A percentile compares a stretch with the other conserved stretches of the same genome.
phyloP scores from a whole-genome alignment of 2,113 vertebrate species.

The Alexandromys fortis region DNA sequence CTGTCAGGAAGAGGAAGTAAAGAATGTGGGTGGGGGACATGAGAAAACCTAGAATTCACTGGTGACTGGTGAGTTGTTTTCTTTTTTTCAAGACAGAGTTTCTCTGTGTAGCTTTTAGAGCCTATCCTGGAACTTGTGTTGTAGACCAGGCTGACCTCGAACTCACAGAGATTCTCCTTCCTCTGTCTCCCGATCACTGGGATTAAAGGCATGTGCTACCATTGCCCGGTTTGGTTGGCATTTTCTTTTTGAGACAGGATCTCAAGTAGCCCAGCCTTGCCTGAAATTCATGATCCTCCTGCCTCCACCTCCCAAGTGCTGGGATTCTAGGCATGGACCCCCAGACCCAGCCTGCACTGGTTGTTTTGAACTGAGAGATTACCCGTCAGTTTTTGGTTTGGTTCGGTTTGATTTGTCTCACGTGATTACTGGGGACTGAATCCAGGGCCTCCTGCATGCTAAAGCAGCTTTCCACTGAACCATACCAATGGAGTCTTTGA shows the following conservation, averaged over 20 bases:
- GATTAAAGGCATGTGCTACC: not conserved
- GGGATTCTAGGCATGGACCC: not conserved
- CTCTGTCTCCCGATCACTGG: not conserved
- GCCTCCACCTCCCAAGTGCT: not conserved
- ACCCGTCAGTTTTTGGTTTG: not conserved
- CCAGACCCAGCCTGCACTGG: not conserved
- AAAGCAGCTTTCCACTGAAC: not conserved
- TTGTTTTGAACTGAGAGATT: slow-evolving; percentile 24
- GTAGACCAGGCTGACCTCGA: not conserved
- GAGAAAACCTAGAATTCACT: not conserved
- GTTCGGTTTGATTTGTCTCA: not conserved
- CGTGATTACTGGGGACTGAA: not conserved
- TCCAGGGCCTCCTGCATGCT: not conserved
- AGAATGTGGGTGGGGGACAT: not conserved
- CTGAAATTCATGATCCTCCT: not conserved
- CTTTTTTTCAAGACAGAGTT: not conserved
- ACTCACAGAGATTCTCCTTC: not conserved
- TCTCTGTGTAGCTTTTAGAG: not conserved
- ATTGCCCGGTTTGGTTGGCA: not conserved
- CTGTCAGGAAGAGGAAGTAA: not conserved
- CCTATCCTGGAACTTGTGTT: no score
- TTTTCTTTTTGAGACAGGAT: not conserved
- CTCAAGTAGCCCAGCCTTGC: no score
- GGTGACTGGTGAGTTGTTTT: not conserved
- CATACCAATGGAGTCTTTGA: not conserved